A percentile compares a stretch with the other conserved stretches of the same genome.
These are phyloP conservation scores for Campylorhamphus procurvoides DNA, from an alignment of 2,113 vertebrate species.

Conservation along the genomic window DNA sequence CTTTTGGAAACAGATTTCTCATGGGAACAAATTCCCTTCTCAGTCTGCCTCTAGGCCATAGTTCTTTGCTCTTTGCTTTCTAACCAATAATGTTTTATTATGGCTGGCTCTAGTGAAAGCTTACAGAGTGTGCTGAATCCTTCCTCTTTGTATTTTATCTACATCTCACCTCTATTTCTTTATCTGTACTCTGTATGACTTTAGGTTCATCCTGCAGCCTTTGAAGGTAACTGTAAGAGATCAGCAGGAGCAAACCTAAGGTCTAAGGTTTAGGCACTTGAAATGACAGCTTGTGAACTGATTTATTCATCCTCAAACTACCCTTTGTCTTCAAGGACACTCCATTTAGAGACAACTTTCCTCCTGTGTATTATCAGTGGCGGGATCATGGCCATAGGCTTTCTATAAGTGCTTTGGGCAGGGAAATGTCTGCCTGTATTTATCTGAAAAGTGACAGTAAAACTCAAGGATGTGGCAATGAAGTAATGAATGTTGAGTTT, in stretches of 20 bases:
- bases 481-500: conserved; percentile 9
- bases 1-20: not conserved
- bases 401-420: conserved; percentile 1
- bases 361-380: not conserved
- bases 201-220: not conserved
- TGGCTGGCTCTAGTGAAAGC: not conserved
- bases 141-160: not conserved
- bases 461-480: not conserved
- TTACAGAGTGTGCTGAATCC: not conserved
- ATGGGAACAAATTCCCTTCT: not conserved
- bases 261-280: not conserved
- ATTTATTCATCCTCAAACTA: conserved; percentile 6
- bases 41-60: not conserved
- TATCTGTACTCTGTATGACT: not conserved
- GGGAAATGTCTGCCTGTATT: not conserved
- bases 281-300: not conserved
- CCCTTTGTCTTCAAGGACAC: conserved; percentile 42
- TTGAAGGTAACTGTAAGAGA: conserved; percentile 3
- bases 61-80: not conserved
- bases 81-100: not conserved
- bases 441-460: conserved; percentile 8
- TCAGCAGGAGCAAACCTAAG: not conserved
- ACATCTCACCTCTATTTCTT: not conserved
- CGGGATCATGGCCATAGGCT: not conserved
- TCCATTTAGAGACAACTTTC: not conserved